Percentiles rank a stretch among this genome's conserved stretches.
phyloP scores from a whole-genome alignment of 30 jellyfish, hydroid and myxozoan genomes.

The Turritopsis rubra region DNA sequence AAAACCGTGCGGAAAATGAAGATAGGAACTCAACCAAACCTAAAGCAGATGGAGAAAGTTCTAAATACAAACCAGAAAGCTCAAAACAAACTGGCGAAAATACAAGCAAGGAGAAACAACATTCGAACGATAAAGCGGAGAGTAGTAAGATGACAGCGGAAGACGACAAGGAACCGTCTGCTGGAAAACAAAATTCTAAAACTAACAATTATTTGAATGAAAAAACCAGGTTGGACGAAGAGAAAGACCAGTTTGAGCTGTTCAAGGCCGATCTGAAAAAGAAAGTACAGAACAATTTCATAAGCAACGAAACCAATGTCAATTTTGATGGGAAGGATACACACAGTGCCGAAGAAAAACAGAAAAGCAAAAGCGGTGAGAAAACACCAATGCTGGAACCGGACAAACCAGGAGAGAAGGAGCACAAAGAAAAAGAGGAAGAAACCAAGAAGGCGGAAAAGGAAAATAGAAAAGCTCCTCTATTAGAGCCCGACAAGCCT shows the following conservation, averaged over 20 bases:
- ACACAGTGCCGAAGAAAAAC: constrained; percentile 13
- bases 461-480: not conserved
- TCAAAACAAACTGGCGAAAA: not conserved
- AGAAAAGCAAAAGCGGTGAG: constrained; percentile 1
- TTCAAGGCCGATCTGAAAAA: not conserved
- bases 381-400: not conserved
- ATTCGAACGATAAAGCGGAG: constrained; percentile 2
- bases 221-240: not conserved
- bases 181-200: not conserved
- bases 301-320: not conserved
- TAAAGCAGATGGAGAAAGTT: not conserved
- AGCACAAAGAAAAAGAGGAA: constrained; percentile 6
- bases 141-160: not conserved
- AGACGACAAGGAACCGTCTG: not conserved
- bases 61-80: not conserved
- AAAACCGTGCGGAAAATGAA: not conserved
- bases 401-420: constrained; percentile 22
- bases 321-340: not conserved
- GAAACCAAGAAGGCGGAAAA: constrained; percentile 16
- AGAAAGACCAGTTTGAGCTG: not conserved
- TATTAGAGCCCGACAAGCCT: constrained; percentile 21
- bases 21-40: not conserved
- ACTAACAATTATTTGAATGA: not conserved
- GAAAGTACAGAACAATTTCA: not conserved
- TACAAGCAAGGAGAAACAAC: not conserved